Base-by-base conservation (phyloP, 2,113 vertebrate genomes). In the Lynx canadensis region DNA sequence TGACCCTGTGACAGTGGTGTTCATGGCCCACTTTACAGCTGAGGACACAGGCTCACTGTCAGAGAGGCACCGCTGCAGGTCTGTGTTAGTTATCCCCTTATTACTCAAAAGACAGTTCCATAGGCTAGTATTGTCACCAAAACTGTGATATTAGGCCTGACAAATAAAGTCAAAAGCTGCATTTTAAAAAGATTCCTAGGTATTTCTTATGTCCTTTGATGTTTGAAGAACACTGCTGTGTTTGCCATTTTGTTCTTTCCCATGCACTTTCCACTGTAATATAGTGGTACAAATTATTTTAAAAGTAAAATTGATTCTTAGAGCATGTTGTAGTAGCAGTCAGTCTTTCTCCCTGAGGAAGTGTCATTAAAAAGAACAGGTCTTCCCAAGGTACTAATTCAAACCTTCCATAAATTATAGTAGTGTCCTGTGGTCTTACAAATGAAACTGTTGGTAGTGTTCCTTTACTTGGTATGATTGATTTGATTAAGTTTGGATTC, bases 401-500 rank as follows among this genome's bases (percentile, higher is more conserved):
- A 45, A 52, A 85, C 57, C 66, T 84, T 96, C 55, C 86, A 69
- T 11, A 96, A 94, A 96, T 95, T 94, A 81, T 78, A 1, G 95
- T 60, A 69, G 50, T 94, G 84, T 88, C 73, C 73, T 96, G 25
- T 83, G 71, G 73, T 89, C 73, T 88, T 85, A 27, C 71, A 93
- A 95, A 92, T 83, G 38, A 89, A 97, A 68, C 73, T 96, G 95
- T 91, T 97, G 80, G 52, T 94, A 48, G n/a, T 94, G 14, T 90
- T 85, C 73, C 25, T 97, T 81, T 63, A 83, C 66, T 91, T 89
- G 63, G 80, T 74, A 27, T 89, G 84, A 96, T 45, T 97, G 88
- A 96, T 96, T 97, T 95, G 31, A 94, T 97, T 98, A 97, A 52
- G 25, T 91, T 95, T 97, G 73, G 60, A 91, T 87, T 96, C 94